Percentiles rank a stretch among this genome's conserved stretches.
Evolutionary conservation across 1,140 invertebrate species (phyloP).

Genomic region (Drosophila nigrodunni): DNA sequence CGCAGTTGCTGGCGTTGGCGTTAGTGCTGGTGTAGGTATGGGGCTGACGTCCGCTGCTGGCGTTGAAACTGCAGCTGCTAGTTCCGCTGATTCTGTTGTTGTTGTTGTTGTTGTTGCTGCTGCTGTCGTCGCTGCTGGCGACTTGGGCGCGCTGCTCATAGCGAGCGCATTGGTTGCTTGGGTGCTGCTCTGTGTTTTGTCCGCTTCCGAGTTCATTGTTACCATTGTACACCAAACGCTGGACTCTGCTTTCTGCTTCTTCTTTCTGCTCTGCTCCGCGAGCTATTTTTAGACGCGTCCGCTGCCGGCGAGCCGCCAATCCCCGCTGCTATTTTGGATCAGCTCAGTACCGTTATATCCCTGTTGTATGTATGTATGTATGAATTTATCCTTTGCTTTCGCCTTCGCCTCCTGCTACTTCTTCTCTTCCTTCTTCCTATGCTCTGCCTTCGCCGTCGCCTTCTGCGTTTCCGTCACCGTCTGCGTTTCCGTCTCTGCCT

Average conservation of each 20-base stretch:
- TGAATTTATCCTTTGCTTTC: conserved; percentile 23
- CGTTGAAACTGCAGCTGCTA: conserved; percentile 10
- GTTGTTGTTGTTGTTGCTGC: conserved; percentile 8
- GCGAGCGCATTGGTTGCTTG: conserved; percentile 72
- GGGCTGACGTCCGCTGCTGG: conserved; percentile 23
- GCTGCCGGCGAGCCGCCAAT: background rate
- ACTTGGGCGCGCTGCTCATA: conserved; percentile 57
- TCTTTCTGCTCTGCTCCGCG: conserved; percentile 4
- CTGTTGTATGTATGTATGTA: conserved; percentile 8
- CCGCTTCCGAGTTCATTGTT: conserved; percentile 84
- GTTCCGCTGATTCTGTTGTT: conserved; percentile 16
- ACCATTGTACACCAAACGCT: conserved; percentile 73
- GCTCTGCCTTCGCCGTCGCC: conserved; percentile 18
- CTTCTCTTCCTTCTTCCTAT: conserved; percentile 25
- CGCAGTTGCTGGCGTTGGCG: conserved; percentile 18
- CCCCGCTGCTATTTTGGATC: conserved; percentile 27
- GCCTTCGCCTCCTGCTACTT: conserved; percentile 20
- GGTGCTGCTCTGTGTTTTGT: conserved; percentile 76
- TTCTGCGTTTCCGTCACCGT: background rate
- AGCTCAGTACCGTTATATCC: conserved; percentile 15
- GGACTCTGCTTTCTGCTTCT: conserved; percentile 14
- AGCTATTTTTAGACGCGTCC: conserved; percentile 27
- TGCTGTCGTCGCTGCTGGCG: conserved; percentile 32
- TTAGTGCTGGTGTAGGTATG: conserved; percentile 15
- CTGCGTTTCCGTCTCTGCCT: background rate